phyloP scores from a whole-genome alignment of 2,888 invertebrate species.

The Harpalus rubripes region DNA sequence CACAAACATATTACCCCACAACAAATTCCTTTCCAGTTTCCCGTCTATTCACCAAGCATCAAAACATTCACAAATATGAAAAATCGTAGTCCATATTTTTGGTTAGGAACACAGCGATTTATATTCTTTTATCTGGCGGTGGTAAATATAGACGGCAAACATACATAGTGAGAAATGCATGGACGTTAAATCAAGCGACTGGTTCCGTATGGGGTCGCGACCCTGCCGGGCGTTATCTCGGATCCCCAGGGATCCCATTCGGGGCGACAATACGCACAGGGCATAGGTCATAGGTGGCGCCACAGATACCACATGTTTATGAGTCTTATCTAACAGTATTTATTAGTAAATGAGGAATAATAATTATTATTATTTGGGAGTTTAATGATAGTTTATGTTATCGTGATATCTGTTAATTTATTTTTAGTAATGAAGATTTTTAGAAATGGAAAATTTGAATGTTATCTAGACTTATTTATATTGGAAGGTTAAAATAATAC shows the following conservation, averaged over 20 bases:
- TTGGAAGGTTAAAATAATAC: too few relatives aligned
- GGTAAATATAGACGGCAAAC: slow-evolving; percentile 62
- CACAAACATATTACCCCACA: not conserved
- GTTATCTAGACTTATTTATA: too few relatives aligned
- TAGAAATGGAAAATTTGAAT: too few relatives aligned
- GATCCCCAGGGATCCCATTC: slow-evolving; percentile 27
- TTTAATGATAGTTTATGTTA: not conserved
- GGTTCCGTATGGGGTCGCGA: slow-evolving; percentile 23
- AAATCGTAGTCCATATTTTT: slow-evolving; percentile 49
- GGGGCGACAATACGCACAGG: slow-evolving; percentile 5
- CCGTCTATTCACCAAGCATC: not conserved
- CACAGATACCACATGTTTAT: slow-evolving; percentile 13
- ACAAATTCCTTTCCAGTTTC: slow-evolving; percentile 38
- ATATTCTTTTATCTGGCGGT: slow-evolving; percentile 57
- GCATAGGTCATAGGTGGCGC: slow-evolving; percentile 3
- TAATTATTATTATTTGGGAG: slow-evolving; percentile 30
- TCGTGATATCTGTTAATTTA: too few relatives aligned
- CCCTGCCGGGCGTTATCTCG: slow-evolving; percentile 21
- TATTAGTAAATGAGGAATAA: slow-evolving; percentile 36
- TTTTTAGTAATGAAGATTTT: too few relatives aligned
- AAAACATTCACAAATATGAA: slow-evolving; percentile 51
- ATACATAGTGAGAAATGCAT: slow-evolving; percentile 59
- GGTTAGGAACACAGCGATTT: slow-evolving; percentile 43
- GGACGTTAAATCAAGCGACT: slow-evolving; percentile 54
- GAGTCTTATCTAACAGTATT: not conserved